Conservation (phyloP, 1,140 invertebrate genomes). For the Drosophila santomea region DNA sequence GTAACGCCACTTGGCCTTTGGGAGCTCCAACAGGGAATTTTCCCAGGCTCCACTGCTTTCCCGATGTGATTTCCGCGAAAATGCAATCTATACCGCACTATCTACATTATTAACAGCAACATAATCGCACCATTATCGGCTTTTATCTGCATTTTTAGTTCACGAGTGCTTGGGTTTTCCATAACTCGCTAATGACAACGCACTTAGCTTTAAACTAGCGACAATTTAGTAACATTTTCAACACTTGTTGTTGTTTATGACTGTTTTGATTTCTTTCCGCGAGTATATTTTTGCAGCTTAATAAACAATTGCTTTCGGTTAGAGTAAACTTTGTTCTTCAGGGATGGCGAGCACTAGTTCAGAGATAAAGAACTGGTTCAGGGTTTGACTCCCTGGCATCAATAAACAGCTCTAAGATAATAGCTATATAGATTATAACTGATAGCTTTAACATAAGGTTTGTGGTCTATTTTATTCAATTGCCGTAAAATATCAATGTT, state of each 20-base stretch:
- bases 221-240: background rate
- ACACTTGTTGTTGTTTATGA: slow-evolving; percentile 11
- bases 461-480: too few species aligned
- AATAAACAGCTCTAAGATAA: too few species aligned
- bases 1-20: slow-evolving; percentile 42
- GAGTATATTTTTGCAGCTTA: background rate
- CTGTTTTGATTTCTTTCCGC: background rate
- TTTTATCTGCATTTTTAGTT: slow-evolving; percentile 11
- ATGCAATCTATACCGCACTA: background rate
- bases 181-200: slow-evolving; percentile 3
- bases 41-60: slow-evolving; percentile 4
- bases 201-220: background rate
- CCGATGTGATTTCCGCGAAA: slow-evolving; percentile 1
- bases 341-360: background rate
- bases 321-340: background rate
- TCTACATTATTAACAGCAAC: background rate
- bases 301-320: slow-evolving; percentile 37
- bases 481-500: too few species aligned
- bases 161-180: slow-evolving; percentile 15
- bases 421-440: too few species aligned
- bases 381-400: too few species aligned
- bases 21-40: slow-evolving; percentile 8
- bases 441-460: too few species aligned
- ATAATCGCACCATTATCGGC: slow-evolving; percentile 14
- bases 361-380: background rate